Conservation (phyloP, 2,888 invertebrate genomes). For the Cyaniris semiargus region DNA sequence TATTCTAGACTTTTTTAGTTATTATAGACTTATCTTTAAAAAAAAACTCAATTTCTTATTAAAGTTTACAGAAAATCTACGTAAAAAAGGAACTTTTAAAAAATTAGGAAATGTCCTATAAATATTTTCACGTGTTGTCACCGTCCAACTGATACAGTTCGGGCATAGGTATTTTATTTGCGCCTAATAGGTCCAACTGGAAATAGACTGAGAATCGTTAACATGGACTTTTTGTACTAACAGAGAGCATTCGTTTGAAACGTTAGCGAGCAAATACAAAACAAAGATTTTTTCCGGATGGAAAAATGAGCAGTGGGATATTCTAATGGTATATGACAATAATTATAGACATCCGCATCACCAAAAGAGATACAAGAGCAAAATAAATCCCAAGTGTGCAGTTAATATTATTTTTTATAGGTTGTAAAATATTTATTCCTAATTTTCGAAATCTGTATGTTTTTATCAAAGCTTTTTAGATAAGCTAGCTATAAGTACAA, state of each 20-base stretch:
- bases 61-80: neutral
- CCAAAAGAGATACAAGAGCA: neutral
- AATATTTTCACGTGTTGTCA: neutral
- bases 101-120: neutral
- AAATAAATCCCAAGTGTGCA: too few relatives aligned
- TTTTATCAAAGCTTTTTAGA: too few relatives aligned
- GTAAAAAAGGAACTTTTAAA: neutral
- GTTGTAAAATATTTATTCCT: neutral
- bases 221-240: constrained; percentile 9
- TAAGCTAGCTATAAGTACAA: too few relatives aligned
- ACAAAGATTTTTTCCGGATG: neutral
- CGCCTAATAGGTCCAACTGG: constrained; percentile 23
- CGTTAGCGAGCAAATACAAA: constrained; percentile 7
- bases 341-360: neutral
- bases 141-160: constrained; percentile 2
- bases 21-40: neutral
- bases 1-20: too few relatives aligned
- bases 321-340: neutral
- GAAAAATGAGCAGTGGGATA: neutral
- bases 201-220: constrained; percentile 23
- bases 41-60: too few relatives aligned
- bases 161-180: constrained; percentile 22
- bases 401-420: too few relatives aligned
- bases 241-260: constrained; percentile 1
- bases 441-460: neutral